Base-by-base conservation (phyloP, 1,140 invertebrate genomes). In the Formica exsecta region DNA sequence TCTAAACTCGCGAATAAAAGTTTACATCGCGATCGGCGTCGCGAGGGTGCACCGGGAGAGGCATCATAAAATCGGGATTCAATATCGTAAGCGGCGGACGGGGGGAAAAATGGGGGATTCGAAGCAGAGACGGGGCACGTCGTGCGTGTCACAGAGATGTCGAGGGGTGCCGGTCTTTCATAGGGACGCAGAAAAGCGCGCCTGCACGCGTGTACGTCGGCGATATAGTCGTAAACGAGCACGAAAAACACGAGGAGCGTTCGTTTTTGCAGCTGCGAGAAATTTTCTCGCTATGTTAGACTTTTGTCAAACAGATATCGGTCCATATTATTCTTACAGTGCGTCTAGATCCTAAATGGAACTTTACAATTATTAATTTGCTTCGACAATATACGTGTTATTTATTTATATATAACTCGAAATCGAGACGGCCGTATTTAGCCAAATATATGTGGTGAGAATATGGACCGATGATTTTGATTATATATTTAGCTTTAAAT, bases 31-130 rank as follows among this genome's bases (percentile, higher is more conserved):
- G 86, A 86, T 86, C 68, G 54, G 65, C 59, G 71, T 54, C 61
- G 68, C 85, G 85, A 76, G 65, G 76, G 74, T 57, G 62, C 73
- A 81, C 48, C 66, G 73, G 87, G 84, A 83, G 68, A 83, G 68
- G 90, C 88, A 91, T 92, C 91, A 87, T 93, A 93, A 93, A 93
- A 93, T 93, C 90, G 92, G 90, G 90, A 93, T 93, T 93, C 92
- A 92, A 93, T 93, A 93, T 93, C 92, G 86, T 76, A 85, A 85
- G 22, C 73, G 83, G n/a, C 29, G 66, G 36, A 54, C 16, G 32
- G 41, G 6, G 54, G 41, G 41, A 48, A 44, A n/a, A 38, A 79
- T 29, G 57, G 38, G 57, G 57, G 44, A 32, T 22, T 11, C 51
- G 65, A 66, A 29, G 54, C 65, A 59, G 36, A 7, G 25, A 57